Conservation (phyloP, 1,140 invertebrate genomes). For the roundworm (Caenorhabditis elegans) region WBcel235 BX284604.4:565501-566000, state of each 20-base stretch:
- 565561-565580: background rate
- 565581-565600: background rate
- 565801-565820: background rate
- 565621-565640: background rate
- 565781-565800: slow-evolving; percentile 12
- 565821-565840: background rate
- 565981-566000: too few species aligned
- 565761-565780: background rate
- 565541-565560: background rate
- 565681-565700: background rate
- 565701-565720: background rate
- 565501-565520: background rate
- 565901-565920: too few species aligned
- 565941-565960: too few species aligned
- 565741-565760: background rate
- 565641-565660: background rate
- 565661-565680: background rate
- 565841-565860: too few species aligned
- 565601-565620: background rate
- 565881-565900: too few species aligned
- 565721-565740: background rate
- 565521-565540: slow-evolving; percentile 19
- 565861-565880: too few species aligned
- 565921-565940: too few species aligned
- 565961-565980: too few species aligned